Conservation (phyloP, 1,140 invertebrate species). For the Luehdorfia chinensis region DNA sequence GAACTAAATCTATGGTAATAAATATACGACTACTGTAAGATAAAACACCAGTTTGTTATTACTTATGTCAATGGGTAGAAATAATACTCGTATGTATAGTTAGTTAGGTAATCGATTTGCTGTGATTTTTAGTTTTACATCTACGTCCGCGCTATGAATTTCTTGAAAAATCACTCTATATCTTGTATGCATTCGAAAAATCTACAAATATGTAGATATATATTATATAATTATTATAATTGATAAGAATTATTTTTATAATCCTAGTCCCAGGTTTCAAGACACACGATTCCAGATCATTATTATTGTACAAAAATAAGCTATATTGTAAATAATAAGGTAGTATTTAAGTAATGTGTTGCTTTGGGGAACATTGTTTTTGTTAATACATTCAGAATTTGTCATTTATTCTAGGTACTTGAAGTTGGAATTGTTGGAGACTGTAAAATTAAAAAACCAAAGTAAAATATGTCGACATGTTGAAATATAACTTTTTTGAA, state of each 20-base stretch:
- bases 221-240: constrained; percentile 30
- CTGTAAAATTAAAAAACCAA: constrained; percentile 14
- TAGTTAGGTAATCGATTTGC: constrained; percentile 51
- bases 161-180: constrained; percentile 23
- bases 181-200: constrained; percentile 1
- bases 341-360: constrained; percentile 5
- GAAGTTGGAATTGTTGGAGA: constrained; percentile 21
- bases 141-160: constrained; percentile 28
- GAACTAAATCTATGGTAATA: constrained; percentile 24
- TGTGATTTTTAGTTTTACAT: constrained; percentile 54
- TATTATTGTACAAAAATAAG: constrained; percentile 10
- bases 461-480: background rate
- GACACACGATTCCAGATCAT: constrained; percentile 43
- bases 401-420: constrained; percentile 13
- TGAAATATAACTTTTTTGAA: constrained; percentile 9
- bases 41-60: constrained; percentile 43
- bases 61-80: constrained; percentile 19
- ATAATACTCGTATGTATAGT: constrained; percentile 22
- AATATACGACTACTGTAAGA: constrained; percentile 29
- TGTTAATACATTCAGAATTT: constrained; percentile 5
- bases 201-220: constrained; percentile 6
- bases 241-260: constrained; percentile 68
- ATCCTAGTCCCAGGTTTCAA: constrained; percentile 53
- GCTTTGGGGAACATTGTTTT: constrained; percentile 21
- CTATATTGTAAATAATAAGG: constrained; percentile 18